Percentiles rank a stretch among this genome's conserved stretches.
These are phyloP conservation scores for Microplitis demolitor DNA, from an alignment of 1,140 invertebrate species.

Conservation along the genomic window DNA sequence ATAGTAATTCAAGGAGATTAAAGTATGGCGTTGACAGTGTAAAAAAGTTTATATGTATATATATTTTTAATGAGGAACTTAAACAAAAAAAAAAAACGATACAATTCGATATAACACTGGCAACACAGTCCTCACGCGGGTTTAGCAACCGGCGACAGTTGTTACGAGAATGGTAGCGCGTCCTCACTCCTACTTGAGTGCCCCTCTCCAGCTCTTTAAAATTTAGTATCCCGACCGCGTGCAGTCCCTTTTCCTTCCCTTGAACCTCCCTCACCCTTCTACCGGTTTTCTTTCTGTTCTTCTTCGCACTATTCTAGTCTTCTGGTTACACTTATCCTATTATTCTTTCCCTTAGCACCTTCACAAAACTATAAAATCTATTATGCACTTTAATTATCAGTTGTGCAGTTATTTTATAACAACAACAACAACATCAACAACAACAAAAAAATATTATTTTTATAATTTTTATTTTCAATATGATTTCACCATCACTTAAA, in stretches of 20 bases:
- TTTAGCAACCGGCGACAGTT: constrained; percentile 28
- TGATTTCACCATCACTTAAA: too few relatives aligned
- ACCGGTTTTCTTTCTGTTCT: constrained; percentile 3
- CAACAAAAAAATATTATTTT: too few relatives aligned
- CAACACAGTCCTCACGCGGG: constrained; percentile 28
- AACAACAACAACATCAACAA: too few relatives aligned
- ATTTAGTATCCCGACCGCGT: constrained; percentile 6
- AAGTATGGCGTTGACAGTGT: background rate
- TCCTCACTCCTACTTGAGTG: constrained; percentile 31
- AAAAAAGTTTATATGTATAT: constrained; percentile 5
- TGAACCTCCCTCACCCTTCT: constrained; percentile 6
- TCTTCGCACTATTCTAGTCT: background rate
- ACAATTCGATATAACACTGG: constrained; percentile 22
- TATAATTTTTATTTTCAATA: too few relatives aligned
- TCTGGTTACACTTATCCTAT: constrained; percentile 21
- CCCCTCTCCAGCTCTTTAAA: constrained; percentile 15
- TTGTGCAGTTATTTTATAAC: too few relatives aligned
- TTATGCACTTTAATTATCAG: background rate
- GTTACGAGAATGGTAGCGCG: constrained; percentile 40
- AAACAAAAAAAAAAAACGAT: constrained; percentile 14
- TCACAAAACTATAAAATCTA: background rate
- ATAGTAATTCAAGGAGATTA: constrained; percentile 26
- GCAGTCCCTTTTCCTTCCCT: constrained; percentile 19
- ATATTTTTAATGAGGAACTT: background rate
- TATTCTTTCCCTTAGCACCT: constrained; percentile 18